A percentile compares a stretch with the other conserved stretches of the same genome.
Conservation (phyloP, 2,113 vertebrate genomes). For the Cynocephalus volans region DNA sequence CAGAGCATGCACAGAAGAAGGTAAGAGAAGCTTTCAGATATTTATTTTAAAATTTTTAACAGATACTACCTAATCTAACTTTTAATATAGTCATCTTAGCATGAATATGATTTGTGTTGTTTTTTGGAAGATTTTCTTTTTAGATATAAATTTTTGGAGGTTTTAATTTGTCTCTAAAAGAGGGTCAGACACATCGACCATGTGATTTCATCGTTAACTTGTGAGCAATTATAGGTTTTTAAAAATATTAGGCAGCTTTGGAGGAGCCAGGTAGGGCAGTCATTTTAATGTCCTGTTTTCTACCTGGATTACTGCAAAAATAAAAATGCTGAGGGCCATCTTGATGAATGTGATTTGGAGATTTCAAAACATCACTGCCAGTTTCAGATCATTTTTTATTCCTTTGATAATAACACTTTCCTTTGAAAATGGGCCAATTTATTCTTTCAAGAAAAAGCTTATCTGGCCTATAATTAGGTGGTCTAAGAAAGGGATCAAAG, state of each 20-base stretch:
- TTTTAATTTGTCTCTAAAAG: slow-evolving; percentile 62
- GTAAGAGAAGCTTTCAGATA: slow-evolving; percentile 91
- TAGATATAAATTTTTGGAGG: slow-evolving; percentile 64
- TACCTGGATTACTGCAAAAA: slow-evolving; percentile 56
- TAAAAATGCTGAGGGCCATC: slow-evolving; percentile 46
- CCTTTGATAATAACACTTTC: slow-evolving; percentile 84
- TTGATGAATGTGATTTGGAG: slow-evolving; percentile 70
- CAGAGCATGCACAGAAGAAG: slow-evolving; percentile 97
- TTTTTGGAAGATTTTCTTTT: slow-evolving; percentile 72
- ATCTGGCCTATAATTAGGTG: slow-evolving; percentile 84
- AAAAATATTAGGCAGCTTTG: slow-evolving; percentile 40
- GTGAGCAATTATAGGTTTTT: slow-evolving; percentile 59
- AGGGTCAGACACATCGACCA: slow-evolving; percentile 65
- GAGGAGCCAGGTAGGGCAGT: slow-evolving; percentile 81
- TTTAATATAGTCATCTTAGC: slow-evolving; percentile 95
- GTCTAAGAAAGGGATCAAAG: slow-evolving; percentile 83
- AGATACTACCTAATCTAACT: slow-evolving; percentile 94
- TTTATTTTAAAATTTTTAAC: slow-evolving; percentile 88
- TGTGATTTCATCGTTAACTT: slow-evolving; percentile 68
- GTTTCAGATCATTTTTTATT: slow-evolving; percentile 86
- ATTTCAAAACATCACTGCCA: slow-evolving; percentile 79
- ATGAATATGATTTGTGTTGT: slow-evolving; percentile 95
- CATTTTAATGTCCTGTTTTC: slow-evolving; percentile 62
- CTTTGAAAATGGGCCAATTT: slow-evolving; percentile 87
- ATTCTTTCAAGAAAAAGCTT: slow-evolving; percentile 83